phyloP scores from a whole-genome alignment of 2,113 vertebrate species.

The Epinephelus lanceolatus region DNA sequence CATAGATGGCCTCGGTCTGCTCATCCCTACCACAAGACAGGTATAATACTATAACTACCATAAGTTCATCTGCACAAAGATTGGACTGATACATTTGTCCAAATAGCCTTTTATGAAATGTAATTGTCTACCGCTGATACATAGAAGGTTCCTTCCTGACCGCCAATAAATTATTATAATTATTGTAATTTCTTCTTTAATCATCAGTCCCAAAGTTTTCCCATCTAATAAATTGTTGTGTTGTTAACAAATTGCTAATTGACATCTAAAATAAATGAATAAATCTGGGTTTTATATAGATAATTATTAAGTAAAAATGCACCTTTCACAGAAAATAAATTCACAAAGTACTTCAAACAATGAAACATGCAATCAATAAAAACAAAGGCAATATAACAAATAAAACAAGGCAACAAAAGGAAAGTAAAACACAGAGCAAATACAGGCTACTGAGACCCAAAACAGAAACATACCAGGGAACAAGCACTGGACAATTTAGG shows the following conservation, averaged over 20 bases:
- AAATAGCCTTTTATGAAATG: not conserved
- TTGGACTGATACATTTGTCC: not conserved
- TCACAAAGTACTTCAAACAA: too few species aligned
- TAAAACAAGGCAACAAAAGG: too few species aligned
- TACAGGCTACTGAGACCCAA: too few species aligned
- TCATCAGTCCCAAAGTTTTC: too few species aligned
- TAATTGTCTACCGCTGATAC: not conserved
- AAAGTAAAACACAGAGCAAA: too few species aligned
- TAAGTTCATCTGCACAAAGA: not conserved
- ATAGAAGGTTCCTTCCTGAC: not conserved
- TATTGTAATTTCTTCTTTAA: not conserved
- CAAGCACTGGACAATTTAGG: too few species aligned
- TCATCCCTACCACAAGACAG: conserved; percentile 93
- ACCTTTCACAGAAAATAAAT: too few species aligned
- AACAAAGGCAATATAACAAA: too few species aligned
- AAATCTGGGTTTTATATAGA: too few species aligned
- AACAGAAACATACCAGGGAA: too few species aligned
- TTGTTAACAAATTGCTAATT: not conserved
- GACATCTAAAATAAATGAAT: not conserved
- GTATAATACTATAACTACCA: conserved; percentile 69
- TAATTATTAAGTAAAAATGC: too few species aligned
- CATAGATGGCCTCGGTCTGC: conserved; percentile 92
- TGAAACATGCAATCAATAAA: too few species aligned
- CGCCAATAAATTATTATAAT: not conserved
- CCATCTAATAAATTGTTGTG: not conserved